Evolutionary conservation across 1,140 invertebrate genomes (phyloP).

Genomic region (Eupristina koningsbergeri): DNA sequence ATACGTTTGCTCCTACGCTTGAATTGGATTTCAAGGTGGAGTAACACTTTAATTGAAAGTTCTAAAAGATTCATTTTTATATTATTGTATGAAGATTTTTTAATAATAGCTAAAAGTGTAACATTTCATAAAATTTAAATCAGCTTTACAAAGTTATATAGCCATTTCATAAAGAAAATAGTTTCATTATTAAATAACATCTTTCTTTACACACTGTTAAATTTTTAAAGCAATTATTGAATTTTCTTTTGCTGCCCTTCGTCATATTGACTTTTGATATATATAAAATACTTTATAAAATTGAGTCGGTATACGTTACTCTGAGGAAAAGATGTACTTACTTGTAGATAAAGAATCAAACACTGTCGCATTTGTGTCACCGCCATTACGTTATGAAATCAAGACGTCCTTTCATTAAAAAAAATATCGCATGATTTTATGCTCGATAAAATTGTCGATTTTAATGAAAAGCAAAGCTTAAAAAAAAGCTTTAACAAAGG

Average conservation of each 20-base stretch:
- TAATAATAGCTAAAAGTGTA: too few relatives aligned
- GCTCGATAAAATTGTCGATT: too few relatives aligned
- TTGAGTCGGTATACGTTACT: constrained; percentile 17
- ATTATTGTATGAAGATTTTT: too few relatives aligned
- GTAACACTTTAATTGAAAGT: too few relatives aligned
- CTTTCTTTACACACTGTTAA: constrained; percentile 33
- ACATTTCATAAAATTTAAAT: not conserved
- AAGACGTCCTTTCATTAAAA: too few relatives aligned
- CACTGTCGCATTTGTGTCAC: constrained; percentile 29
- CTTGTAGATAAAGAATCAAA: not conserved
- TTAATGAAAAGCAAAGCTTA: too few relatives aligned
- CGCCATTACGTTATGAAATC: not conserved
- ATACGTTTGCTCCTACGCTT: too few relatives aligned
- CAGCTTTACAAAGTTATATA: not conserved
- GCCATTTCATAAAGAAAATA: not conserved
- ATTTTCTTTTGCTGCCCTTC: constrained; percentile 24
- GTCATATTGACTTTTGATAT: not conserved
- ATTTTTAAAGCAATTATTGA: constrained; percentile 6
- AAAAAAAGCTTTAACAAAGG: too few relatives aligned
- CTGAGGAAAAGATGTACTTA: not conserved
- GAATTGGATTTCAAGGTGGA: too few relatives aligned
- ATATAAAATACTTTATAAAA: constrained; percentile 1
- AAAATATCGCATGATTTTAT: too few relatives aligned
- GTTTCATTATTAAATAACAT: constrained; percentile 24
- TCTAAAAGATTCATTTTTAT: too few relatives aligned